Evolutionary conservation across 2,888 invertebrate genomes (phyloP).

Genomic region (Ochropacha duplaris): DNA sequence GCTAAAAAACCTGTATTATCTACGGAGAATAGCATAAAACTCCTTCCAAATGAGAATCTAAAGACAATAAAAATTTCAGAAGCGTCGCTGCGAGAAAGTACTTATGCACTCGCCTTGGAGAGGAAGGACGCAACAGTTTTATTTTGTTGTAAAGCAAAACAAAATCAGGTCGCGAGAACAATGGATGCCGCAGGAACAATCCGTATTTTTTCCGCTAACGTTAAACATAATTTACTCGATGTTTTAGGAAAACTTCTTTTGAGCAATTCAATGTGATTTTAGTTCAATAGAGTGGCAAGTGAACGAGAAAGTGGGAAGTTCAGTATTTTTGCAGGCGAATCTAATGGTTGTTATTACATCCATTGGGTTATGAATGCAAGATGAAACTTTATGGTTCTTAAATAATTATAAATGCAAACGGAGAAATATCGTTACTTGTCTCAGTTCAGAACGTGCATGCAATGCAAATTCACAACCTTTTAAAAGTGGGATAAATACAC

Average conservation of each 20-base stretch:
- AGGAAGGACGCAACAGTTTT: constrained; percentile 38
- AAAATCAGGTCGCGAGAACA: constrained; percentile 34
- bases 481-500: neutral
- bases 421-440: neutral
- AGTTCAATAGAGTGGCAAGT: neutral
- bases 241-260: constrained; percentile 27
- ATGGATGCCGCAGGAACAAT: constrained; percentile 22
- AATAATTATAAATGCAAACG: neutral
- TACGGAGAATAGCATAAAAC: constrained; percentile 18
- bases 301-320: constrained; percentile 2
- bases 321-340: neutral
- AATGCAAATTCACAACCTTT: neutral
- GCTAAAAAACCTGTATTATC: neutral
- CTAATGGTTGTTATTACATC: neutral
- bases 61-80: constrained; percentile 29
- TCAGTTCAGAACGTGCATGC: neutral
- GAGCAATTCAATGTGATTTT: constrained; percentile 21
- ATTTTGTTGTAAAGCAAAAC: constrained; percentile 21
- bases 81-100: constrained; percentile 24
- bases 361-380: neutral
- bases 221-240: constrained; percentile 26
- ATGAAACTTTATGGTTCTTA: neutral
- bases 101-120: constrained; percentile 14
- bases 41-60: constrained; percentile 30
- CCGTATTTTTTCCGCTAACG: constrained; percentile 17